These are phyloP conservation scores for Avahi laniger DNA, from an alignment of 2,797 vertebrate species.

Conservation along the genomic window DNA sequence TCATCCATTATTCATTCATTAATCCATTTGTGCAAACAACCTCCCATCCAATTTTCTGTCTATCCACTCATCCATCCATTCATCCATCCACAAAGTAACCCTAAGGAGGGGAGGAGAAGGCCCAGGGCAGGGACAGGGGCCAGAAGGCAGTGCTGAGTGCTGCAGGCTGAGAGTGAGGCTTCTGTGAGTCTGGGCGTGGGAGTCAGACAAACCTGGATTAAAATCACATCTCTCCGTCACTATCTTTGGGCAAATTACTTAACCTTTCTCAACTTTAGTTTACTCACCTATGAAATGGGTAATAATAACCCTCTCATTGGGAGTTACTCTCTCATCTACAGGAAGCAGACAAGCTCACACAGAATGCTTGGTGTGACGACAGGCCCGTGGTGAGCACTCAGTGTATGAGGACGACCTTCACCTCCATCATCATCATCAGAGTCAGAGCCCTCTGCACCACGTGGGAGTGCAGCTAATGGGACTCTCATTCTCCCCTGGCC, in stretches of 20 bases:
- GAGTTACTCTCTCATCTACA: background rate
- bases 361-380: background rate
- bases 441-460: rapidly evolving
- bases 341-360: background rate
- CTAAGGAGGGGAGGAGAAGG: background rate
- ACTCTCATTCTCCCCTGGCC: background rate
- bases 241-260: background rate
- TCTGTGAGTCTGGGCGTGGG: background rate
- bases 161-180: background rate
- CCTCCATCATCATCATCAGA: rapidly evolving
- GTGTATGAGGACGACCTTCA: rapidly evolving
- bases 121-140: background rate
- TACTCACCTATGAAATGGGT: background rate
- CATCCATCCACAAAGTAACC: background rate
- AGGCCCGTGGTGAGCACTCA: background rate
- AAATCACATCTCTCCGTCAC: background rate
- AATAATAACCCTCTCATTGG: too few relatives aligned
- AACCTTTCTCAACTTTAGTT: background rate
- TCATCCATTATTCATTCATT: background rate
- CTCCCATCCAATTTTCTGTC: background rate
- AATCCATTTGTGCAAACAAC: background rate
- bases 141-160: background rate
- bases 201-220: background rate
- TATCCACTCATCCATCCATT: background rate
- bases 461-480: rapidly evolving